Percentiles rank a stretch among this genome's conserved stretches.
phyloP scores from a whole-genome alignment of 1,140 invertebrate species.

The Latrodectus geometricus region DNA sequence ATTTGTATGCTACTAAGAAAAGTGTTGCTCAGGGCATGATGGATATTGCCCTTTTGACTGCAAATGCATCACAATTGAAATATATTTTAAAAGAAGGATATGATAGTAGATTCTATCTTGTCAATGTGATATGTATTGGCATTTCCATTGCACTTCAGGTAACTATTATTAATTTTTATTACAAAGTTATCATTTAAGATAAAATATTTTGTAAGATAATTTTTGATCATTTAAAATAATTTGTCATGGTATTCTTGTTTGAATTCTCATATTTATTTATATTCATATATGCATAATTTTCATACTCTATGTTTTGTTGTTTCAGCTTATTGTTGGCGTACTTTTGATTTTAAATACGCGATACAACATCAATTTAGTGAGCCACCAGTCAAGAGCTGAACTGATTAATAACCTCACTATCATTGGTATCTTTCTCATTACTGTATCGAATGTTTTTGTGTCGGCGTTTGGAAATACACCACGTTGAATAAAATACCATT shows the following conservation, averaged over 20 bases:
- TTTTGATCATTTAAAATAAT: too few relatives aligned
- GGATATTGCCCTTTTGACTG: slow-evolving; percentile 70
- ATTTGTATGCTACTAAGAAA: slow-evolving; percentile 88
- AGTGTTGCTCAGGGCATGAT: slow-evolving; percentile 78
- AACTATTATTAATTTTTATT: slow-evolving; percentile 38
- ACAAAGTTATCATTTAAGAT: too few relatives aligned
- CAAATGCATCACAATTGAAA: slow-evolving; percentile 86
- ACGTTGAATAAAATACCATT: slow-evolving; percentile 24
- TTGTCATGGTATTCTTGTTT: background rate
- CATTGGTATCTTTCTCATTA: slow-evolving; percentile 63
- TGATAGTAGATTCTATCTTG: slow-evolving; percentile 60
- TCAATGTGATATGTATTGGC: slow-evolving; percentile 80
- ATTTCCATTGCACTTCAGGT: slow-evolving; percentile 89
- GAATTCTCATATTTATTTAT: background rate
- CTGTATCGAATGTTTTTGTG: slow-evolving; percentile 63
- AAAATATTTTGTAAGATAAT: too few relatives aligned
- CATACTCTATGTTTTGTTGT: background rate
- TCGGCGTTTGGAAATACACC: slow-evolving; percentile 63
- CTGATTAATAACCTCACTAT: slow-evolving; percentile 62
- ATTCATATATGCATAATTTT: background rate
- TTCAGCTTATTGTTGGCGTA: slow-evolving; percentile 63
- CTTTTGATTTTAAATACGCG: slow-evolving; percentile 63
- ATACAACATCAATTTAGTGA: slow-evolving; percentile 63
- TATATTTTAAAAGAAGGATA: slow-evolving; percentile 74
- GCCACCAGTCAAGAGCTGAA: slow-evolving; percentile 60